These are phyloP conservation scores for Platerodrilus igneus DNA, from an alignment of 2,888 invertebrate genomes.

Conservation along the genomic window DNA sequence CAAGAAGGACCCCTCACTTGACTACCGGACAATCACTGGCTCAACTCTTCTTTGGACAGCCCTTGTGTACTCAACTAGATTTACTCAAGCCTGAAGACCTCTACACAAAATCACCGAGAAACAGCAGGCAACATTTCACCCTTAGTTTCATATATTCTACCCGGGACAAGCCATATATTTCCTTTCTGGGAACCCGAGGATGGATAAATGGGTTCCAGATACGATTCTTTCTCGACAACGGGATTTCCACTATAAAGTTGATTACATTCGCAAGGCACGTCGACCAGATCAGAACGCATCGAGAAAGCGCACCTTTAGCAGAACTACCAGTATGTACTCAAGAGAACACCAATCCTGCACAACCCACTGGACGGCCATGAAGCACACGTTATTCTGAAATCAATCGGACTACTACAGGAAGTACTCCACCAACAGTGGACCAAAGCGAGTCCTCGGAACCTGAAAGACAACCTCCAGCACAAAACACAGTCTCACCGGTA, in stretches of 20 bases:
- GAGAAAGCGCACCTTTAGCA: too few relatives aligned
- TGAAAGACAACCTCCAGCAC: too few relatives aligned
- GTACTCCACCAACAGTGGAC: too few relatives aligned
- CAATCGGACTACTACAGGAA: too few relatives aligned
- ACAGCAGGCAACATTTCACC: too few relatives aligned
- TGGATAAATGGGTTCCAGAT: conserved; percentile 5
- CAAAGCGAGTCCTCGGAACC: too few relatives aligned
- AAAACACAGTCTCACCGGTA: too few relatives aligned
- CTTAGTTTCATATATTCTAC: not conserved
- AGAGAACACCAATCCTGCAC: too few relatives aligned
- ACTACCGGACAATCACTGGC: conserved; percentile 21
- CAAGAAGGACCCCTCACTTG: conserved; percentile 19
- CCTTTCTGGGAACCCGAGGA: not conserved
- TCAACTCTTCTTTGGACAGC: conserved; percentile 15
- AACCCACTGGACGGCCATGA: too few relatives aligned
- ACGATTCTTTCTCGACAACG: not conserved
- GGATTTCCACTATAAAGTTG: not conserved
- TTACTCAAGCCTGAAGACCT: too few relatives aligned
- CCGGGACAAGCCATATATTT: conserved; percentile 2
- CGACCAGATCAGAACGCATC: not conserved
- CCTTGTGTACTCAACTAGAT: conserved; percentile 17
- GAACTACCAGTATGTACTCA: too few relatives aligned
- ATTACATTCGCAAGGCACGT: not conserved
- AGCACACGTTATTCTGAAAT: too few relatives aligned
- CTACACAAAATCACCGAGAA: not conserved